Evolutionary conservation across 1,140 invertebrate genomes (phyloP).

Genomic region (Leptopilina clavipes): DNA sequence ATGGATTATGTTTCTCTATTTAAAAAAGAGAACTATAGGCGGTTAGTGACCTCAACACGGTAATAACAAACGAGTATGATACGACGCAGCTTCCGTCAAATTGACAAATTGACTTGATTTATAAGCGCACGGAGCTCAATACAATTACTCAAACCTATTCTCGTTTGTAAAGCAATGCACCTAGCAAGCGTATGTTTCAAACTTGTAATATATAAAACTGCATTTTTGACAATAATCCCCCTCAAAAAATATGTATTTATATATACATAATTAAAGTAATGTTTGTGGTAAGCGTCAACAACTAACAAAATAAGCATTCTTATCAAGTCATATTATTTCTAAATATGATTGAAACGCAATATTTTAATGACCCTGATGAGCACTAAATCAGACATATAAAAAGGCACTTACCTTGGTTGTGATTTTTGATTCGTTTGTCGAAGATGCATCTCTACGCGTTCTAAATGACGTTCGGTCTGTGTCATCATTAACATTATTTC

Average conservation of each 20-base stretch:
- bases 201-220: neutral
- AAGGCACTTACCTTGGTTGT: slow-evolving; percentile 59
- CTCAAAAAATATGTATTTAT: neutral
- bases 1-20: slow-evolving; percentile 14
- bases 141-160: slow-evolving; percentile 33
- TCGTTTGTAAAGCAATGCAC: slow-evolving; percentile 13
- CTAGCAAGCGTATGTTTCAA: neutral
- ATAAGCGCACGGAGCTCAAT: slow-evolving; percentile 43
- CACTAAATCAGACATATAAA: neutral
- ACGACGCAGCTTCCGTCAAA: slow-evolving; percentile 49
- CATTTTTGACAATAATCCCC: neutral
- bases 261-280: neutral
- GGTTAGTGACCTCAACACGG: slow-evolving; percentile 54
- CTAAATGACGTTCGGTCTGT: slow-evolving; percentile 60
- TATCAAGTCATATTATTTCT: neutral
- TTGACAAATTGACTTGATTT: slow-evolving; percentile 61
- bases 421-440: slow-evolving; percentile 61
- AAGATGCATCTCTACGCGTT: slow-evolving; percentile 52
- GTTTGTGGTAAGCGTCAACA: too few relatives aligned
- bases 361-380: neutral
- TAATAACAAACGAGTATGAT: slow-evolving; percentile 50
- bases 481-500: slow-evolving; percentile 39
- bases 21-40: slow-evolving; percentile 46
- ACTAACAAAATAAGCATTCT: neutral
- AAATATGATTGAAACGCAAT: neutral